Evolutionary conservation across 1,140 invertebrate genomes (phyloP).

Genomic region (Melitaea cinxia): DNA sequence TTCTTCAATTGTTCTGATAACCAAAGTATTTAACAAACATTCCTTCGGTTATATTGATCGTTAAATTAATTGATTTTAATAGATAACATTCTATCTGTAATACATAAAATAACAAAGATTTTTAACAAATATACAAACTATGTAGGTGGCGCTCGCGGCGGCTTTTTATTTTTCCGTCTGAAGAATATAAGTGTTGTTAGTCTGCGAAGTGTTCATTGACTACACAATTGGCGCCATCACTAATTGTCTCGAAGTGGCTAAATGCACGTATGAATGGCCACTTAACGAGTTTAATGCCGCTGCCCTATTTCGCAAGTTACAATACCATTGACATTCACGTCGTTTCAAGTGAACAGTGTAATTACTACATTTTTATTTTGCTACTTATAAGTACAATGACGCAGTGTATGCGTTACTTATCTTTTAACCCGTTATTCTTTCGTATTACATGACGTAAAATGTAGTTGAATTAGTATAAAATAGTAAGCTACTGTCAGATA

Average conservation of each 20-base stretch:
- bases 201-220: conserved; percentile 41
- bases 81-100: no score
- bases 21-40: no score
- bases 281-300: conserved; percentile 46
- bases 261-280: conserved; percentile 53
- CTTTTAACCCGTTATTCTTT: background rate
- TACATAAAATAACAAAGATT: background rate
- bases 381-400: background rate
- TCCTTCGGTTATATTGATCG: no score
- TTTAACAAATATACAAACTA: background rate
- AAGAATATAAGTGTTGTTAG: conserved; percentile 6
- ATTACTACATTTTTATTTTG: background rate
- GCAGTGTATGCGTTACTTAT: background rate
- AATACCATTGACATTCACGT: conserved; percentile 34
- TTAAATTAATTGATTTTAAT: no score
- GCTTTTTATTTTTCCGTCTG: conserved; percentile 6
- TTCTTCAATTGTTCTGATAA: no score
- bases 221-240: conserved; percentile 55
- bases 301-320: conserved; percentile 32
- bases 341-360: conserved; percentile 6
- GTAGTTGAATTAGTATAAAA: no score
- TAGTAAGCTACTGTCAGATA: no score
- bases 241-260: conserved; percentile 67
- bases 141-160: background rate
- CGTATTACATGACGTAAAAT: no score